These are phyloP conservation scores for Anastrepha ludens DNA, from an alignment of 1,140 invertebrate genomes.

Conservation along the genomic window DNA sequence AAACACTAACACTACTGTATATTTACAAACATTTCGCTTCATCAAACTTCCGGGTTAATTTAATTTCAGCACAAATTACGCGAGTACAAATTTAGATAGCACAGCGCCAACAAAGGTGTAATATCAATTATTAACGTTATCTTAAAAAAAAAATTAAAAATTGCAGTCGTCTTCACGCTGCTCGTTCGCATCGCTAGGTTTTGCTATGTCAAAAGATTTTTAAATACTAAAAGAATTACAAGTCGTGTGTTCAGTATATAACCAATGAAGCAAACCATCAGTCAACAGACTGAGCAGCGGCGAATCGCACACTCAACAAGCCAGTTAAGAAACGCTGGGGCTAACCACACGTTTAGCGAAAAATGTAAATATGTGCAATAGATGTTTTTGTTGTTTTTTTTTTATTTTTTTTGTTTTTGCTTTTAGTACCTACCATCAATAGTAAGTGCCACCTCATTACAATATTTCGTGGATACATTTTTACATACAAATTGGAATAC, in stretches of 20 bases:
- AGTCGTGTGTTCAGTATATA: slow-evolving; percentile 15
- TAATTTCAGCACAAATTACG: too few relatives aligned
- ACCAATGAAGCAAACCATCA: slow-evolving; percentile 16
- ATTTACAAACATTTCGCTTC: too few relatives aligned
- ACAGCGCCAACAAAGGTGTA: too few relatives aligned
- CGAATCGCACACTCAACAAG: background rate
- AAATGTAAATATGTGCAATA: background rate
- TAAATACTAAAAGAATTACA: slow-evolving; percentile 45
- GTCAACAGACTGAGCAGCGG: background rate
- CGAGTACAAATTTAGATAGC: too few relatives aligned
- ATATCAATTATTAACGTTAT: too few relatives aligned
- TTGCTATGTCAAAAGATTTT: slow-evolving; percentile 10
- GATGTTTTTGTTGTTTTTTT: background rate
- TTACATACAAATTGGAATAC: too few relatives aligned
- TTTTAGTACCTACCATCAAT: too few relatives aligned
- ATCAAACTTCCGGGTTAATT: too few relatives aligned
- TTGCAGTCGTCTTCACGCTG: background rate
- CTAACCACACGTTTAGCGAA: background rate
- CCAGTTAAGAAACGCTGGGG: background rate
- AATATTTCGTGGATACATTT: too few relatives aligned
- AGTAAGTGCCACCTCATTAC: too few relatives aligned
- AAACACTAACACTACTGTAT: too few relatives aligned
- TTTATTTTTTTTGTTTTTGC: background rate
- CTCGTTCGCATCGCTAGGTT: background rate
- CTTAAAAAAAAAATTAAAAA: too few relatives aligned